phyloP scores from a whole-genome alignment of 2,888 invertebrate genomes.

The Abrostola triplasia region DNA sequence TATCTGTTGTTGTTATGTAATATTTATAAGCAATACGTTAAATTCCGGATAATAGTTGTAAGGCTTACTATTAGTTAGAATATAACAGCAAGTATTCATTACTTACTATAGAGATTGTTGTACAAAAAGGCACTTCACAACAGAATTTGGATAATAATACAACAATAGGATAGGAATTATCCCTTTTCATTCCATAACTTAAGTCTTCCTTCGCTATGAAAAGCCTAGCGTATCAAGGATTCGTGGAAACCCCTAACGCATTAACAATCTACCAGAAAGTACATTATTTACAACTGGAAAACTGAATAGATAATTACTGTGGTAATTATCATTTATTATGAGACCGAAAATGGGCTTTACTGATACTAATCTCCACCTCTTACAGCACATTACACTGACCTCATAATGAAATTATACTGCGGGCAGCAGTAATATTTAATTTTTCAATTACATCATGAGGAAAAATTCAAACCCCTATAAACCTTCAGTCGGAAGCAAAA shows the following conservation, averaged over 20 bases:
- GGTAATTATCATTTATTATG: slow-evolving; percentile 11
- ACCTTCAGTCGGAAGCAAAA: slow-evolving; percentile 11
- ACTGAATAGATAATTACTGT: slow-evolving; percentile 6
- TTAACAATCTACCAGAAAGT: too few species aligned
- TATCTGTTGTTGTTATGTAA: too few species aligned
- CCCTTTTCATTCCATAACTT: slow-evolving; percentile 38
- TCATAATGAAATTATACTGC: slow-evolving; percentile 37
- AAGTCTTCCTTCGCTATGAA: slow-evolving; percentile 8
- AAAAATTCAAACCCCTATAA: slow-evolving; percentile 26
- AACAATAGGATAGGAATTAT: slow-evolving; percentile 30
- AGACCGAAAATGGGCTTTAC: slow-evolving; percentile 18
- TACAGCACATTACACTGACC: slow-evolving; percentile 35
- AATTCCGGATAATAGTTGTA: too few species aligned
- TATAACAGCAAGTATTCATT: too few species aligned
- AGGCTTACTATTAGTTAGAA: too few species aligned
- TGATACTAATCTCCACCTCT: slow-evolving; percentile 29
- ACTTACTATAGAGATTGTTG: too few species aligned
- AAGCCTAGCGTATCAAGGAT: too few species aligned
- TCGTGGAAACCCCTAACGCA: too few species aligned
- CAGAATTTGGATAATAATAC: slow-evolving; percentile 11
- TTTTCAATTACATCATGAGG: slow-evolving; percentile 32
- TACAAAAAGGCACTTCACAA: slow-evolving; percentile 4
- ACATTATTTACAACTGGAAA: neutral
- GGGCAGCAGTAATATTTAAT: slow-evolving; percentile 40
- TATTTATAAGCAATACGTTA: too few species aligned